These are phyloP conservation scores for Halictus rubicundus DNA, from an alignment of 1,140 invertebrate species.

Conservation along the genomic window DNA sequence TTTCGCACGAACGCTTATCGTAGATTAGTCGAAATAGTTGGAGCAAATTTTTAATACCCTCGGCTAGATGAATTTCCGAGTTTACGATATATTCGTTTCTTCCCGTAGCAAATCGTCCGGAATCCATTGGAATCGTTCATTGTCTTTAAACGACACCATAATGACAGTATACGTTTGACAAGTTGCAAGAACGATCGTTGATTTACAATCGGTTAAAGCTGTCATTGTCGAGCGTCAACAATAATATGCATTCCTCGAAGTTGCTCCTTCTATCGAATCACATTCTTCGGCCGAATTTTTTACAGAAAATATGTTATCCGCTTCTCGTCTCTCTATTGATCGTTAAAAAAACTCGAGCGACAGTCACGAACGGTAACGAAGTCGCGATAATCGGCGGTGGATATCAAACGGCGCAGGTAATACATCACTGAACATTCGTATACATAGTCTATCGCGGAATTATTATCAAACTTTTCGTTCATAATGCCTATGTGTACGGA, in stretches of 20 bases:
- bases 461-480: background rate
- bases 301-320: background rate
- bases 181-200: background rate
- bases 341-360: conserved; percentile 8
- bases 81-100: background rate
- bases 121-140: background rate
- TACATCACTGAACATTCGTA: background rate
- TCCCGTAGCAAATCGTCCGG: background rate
- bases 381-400: background rate
- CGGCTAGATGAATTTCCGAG: background rate
- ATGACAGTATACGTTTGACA: background rate
- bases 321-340: conserved; percentile 21
- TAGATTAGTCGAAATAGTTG: background rate
- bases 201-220: background rate
- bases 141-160: background rate
- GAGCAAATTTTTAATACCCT: background rate
- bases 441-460: background rate
- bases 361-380: background rate
- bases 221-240: conserved; percentile 2
- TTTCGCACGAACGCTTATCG: background rate
- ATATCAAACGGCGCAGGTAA: background rate
- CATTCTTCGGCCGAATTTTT: conserved; percentile 6
- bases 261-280: background rate
- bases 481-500: background rate
- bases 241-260: background rate